Percentiles rank a stretch among this genome's conserved stretches.
Conservation (phyloP, 2,888 invertebrate species). For the Eristalinus sepulchralis region DNA sequence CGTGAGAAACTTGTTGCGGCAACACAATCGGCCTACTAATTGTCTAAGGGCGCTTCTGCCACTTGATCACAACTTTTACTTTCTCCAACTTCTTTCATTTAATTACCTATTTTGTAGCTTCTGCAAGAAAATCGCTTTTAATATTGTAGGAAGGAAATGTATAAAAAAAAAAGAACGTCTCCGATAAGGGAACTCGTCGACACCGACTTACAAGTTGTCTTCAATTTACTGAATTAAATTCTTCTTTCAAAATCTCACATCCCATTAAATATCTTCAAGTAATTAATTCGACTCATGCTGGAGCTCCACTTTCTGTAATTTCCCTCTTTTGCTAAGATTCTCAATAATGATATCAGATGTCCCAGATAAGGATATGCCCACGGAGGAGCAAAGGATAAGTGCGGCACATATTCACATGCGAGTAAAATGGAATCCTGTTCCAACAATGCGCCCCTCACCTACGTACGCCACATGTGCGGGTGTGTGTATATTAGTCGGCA, state of each 20-base stretch:
- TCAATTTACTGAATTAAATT: constrained; percentile 18
- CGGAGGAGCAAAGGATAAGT: neutral
- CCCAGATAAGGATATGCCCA: constrained; percentile 5
- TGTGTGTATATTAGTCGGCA: neutral
- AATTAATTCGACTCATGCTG: neutral
- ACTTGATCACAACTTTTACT: neutral
- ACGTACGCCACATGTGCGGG: neutral
- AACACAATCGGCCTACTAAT: neutral
- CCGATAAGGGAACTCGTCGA: neutral
- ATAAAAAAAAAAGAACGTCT: neutral
- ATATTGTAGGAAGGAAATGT: too few species aligned
- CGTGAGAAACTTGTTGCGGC: too few species aligned
- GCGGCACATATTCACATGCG: constrained; percentile 1
- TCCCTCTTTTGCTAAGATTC: constrained; percentile 7
- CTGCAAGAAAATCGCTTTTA: too few species aligned
- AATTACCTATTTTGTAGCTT: too few species aligned
- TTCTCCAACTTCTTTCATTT: neutral
- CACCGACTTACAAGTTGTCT: neutral
- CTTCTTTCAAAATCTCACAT: constrained; percentile 9
- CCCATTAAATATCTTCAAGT: constrained; percentile 19
- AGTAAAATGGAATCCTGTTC: neutral
- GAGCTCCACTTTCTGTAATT: constrained; percentile 10
- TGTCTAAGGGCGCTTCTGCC: neutral
- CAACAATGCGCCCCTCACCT: neutral
- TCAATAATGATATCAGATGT: constrained; percentile 27